Conservation (phyloP, 1,140 invertebrate genomes). For the Lepidurus apus region DNA sequence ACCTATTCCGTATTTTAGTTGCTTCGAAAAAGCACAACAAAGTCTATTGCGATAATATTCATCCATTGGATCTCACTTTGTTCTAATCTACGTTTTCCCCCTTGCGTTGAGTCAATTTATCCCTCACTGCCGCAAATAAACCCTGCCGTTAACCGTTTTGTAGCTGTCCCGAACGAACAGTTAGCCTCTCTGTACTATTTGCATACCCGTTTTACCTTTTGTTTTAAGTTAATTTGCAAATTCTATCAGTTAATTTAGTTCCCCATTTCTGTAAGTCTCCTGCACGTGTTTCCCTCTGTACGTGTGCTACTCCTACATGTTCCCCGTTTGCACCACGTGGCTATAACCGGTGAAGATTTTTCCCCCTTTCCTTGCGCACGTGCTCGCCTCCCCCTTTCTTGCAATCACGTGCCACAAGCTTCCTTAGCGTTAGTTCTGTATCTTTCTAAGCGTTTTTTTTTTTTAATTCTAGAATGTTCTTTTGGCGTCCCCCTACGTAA, state of each 20-base stretch:
- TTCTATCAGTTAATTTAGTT: not conserved
- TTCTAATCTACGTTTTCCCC: not conserved
- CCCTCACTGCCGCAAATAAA: not conserved
- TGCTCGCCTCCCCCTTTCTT: not conserved
- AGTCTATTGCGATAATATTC: no score
- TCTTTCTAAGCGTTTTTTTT: not conserved
- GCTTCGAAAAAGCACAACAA: no score
- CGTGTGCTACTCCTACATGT: not conserved
- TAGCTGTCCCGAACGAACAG: not conserved
- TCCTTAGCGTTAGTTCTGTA: not conserved
- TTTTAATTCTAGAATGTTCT: not conserved
- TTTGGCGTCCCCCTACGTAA: not conserved
- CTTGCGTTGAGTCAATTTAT: not conserved
- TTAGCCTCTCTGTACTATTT: not conserved
- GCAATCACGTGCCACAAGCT: not conserved
- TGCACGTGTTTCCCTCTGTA: not conserved
- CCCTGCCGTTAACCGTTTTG: not conserved
- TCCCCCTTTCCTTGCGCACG: not conserved
- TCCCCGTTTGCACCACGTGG: not conserved
- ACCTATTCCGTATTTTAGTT: no score
- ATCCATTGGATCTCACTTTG: not conserved
- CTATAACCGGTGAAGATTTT: not conserved
- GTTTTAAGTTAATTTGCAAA: not conserved
- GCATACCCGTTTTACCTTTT: not conserved
- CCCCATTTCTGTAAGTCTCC: not conserved